Conservation (phyloP, 2,797 vertebrate genomes). For the Adrianichthys oophorus region DNA sequence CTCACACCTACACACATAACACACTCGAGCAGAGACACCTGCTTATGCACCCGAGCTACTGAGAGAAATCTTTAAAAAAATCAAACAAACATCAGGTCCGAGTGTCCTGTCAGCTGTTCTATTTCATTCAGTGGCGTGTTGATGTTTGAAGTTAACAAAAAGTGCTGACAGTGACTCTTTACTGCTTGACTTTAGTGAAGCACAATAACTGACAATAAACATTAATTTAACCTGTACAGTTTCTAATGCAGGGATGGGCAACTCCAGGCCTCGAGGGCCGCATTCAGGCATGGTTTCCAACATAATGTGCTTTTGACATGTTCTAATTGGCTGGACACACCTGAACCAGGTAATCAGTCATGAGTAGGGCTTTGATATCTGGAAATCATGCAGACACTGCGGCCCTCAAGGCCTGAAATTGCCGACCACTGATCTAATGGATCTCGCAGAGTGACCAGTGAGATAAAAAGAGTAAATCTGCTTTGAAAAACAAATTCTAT, state of each 20-base stretch:
- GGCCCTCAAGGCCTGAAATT: no score
- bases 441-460: conserved; percentile 38
- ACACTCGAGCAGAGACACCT: conserved; percentile 42
- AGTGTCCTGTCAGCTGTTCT: conserved; percentile 65
- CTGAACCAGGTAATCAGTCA: no score
- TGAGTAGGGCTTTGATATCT: no score
- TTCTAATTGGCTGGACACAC: no score
- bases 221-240: conserved; percentile 35
- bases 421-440: not conserved
- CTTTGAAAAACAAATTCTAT: conserved; percentile 58
- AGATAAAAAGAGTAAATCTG: conserved; percentile 47
- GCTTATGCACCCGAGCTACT: conserved; percentile 27
- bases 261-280: no score
- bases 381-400: no score
- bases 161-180: conserved; percentile 53
- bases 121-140: conserved; percentile 71
- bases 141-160: conserved; percentile 62
- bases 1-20: conserved; percentile 15
- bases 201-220: conserved; percentile 57
- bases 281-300: no score
- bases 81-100: conserved; percentile 50
- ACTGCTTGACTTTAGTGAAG: conserved; percentile 62
- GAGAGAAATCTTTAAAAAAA: conserved; percentile 48
- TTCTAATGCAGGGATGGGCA: conserved; percentile 11
- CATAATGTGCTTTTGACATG: no score